Evolutionary conservation across 2,888 invertebrate species (phyloP).

Genomic region (Gastrophysa polygoni): DNA sequence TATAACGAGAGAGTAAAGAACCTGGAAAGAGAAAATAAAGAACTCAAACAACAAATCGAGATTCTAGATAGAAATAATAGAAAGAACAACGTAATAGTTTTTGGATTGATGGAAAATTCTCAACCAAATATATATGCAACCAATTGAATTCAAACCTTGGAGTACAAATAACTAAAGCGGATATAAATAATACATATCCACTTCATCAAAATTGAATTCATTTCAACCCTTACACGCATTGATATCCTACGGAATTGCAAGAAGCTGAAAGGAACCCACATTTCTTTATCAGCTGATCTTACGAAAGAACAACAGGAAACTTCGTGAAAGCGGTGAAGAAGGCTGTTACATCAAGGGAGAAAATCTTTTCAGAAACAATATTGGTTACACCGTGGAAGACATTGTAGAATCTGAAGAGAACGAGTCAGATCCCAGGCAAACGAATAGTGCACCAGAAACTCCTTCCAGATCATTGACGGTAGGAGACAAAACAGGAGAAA

Average conservation of each 20-base stretch:
- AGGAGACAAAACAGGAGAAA: no score
- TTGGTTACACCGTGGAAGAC: background rate
- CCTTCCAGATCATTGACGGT: background rate
- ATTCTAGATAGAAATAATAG: slow-evolving; percentile 2
- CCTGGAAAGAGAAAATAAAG: background rate
- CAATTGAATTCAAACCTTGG: slow-evolving; percentile 1
- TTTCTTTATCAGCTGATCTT: background rate
- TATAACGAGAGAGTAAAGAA: background rate
- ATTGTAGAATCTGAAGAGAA: background rate
- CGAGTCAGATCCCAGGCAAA: background rate
- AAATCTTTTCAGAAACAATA: background rate
- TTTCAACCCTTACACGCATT: background rate
- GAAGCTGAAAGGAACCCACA: background rate
- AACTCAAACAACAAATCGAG: background rate
- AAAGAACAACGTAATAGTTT: background rate
- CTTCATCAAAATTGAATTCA: background rate
- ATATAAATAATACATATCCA: slow-evolving; percentile 8
- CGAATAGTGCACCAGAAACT: background rate
- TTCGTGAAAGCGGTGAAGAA: slow-evolving; percentile 3
- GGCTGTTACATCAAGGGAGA: background rate
- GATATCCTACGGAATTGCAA: background rate
- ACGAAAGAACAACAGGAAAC: slow-evolving; percentile 4
- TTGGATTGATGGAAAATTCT: slow-evolving; percentile 4
- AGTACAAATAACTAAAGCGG: background rate
- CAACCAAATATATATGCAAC: background rate